Conservation (phyloP, 2,113 vertebrate genomes). For the Apteryx mantelli region DNA sequence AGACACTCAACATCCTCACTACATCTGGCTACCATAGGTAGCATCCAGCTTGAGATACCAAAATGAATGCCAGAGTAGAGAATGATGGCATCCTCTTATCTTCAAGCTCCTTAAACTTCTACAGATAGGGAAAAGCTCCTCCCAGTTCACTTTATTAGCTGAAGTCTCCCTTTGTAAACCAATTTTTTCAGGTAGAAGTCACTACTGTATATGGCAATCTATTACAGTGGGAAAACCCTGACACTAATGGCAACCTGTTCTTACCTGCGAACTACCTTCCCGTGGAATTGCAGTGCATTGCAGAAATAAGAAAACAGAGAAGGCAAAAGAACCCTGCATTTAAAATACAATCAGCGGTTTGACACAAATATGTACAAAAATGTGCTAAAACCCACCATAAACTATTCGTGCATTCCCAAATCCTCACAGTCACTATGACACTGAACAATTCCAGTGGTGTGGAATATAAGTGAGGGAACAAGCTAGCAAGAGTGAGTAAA, state of each 20-base stretch:
- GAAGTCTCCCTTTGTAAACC: not conserved
- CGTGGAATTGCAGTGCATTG: not conserved
- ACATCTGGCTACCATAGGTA: not conserved
- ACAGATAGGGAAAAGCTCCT: not conserved
- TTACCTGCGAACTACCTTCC: not conserved
- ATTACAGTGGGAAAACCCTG: not conserved
- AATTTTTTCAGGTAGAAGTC: not conserved
- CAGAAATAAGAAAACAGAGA: not conserved
- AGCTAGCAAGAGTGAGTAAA: conserved; percentile 13
- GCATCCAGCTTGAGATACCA: not conserved
- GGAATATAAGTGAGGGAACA: not conserved
- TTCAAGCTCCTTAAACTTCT: not conserved
- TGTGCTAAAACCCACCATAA: not conserved
- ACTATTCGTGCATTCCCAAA: not conserved
- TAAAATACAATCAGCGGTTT: not conserved
- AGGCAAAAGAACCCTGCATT: not conserved
- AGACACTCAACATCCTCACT: not conserved
- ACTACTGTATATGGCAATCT: not conserved
- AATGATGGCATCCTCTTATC: not conserved
- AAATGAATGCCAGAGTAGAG: not conserved
- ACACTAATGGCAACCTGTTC: not conserved
- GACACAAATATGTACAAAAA: not conserved
- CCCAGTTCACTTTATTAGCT: not conserved
- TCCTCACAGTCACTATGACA: not conserved
- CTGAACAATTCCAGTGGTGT: not conserved